A percentile compares a stretch with the other conserved stretches of the same genome.
Conservation (phyloP, 2,797 vertebrate species). For the Eupleurogrammus muticus region DNA sequence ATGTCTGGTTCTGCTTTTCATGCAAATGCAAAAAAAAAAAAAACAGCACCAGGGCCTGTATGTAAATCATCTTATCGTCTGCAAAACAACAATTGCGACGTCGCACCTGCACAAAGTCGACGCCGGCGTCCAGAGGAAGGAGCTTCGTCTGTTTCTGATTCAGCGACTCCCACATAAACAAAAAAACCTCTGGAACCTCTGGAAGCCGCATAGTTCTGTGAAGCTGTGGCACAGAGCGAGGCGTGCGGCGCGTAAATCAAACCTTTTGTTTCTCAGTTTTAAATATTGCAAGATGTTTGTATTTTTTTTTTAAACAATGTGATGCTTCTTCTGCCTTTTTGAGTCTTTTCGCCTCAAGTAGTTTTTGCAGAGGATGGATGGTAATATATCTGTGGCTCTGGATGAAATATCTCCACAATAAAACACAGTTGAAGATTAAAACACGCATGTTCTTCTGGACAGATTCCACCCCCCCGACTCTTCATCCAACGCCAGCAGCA, state of each 20-base stretch:
- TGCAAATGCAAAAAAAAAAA: slow-evolving; percentile 1
- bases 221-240: slow-evolving; percentile 7
- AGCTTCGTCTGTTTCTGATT: slow-evolving; percentile 44
- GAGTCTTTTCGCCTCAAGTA: not conserved
- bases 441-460: no score
- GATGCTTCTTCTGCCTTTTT: not conserved
- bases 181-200: not conserved
- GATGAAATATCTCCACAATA: not conserved
- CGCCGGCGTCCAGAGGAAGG: not conserved
- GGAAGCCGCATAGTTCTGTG: slow-evolving; percentile 22
- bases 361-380: not conserved
- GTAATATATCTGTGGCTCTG: not conserved
- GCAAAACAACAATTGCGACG: slow-evolving; percentile 18
- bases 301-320: not conserved
- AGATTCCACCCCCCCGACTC: no score
- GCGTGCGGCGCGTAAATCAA: not conserved
- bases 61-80: slow-evolving; percentile 6
- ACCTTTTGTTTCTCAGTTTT: not conserved
- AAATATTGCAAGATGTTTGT: slow-evolving; percentile 3
- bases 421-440: no score
- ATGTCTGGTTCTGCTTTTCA: slow-evolving; percentile 8
- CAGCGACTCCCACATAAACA: slow-evolving; percentile 38
- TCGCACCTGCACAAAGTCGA: slow-evolving; percentile 43
- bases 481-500: no score
- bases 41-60: not conserved